Base-by-base conservation (phyloP, 2,888 invertebrate genomes). In the Eristalis pertinax region DNA sequence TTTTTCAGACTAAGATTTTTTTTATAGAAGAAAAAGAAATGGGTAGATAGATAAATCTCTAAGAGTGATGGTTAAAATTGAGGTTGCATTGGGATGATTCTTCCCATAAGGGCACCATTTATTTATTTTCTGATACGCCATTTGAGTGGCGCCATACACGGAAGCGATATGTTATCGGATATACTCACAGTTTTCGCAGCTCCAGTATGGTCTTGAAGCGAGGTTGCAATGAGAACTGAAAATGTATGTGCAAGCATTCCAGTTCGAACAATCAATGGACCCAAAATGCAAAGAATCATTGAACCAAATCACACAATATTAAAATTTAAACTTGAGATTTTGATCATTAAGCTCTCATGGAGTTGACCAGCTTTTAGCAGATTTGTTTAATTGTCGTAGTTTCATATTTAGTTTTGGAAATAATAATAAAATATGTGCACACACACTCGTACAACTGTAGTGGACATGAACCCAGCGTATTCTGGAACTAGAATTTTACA, bases 1-100 rank as follows among this genome's bases (percentile, higher is more conserved):
- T 69, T 77, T 58, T 81, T 77, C 75, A 70, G 69, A 72, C 70
- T 76, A 67, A 13, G 60, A 41, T 64, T 58, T 35, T 69, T 29
- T 43, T 50, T 29, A 77, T 77, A 15, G 32, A 22, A 65, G 74
- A 50, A 19, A n/a, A 50, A 43, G 15, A 43, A n/a, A 50, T 38
- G n/a, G n/a, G 19, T n/a, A 7, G 5, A 69, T n/a, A 78, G 77
- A 82, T 85, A 85, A 85, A 85, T 85, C 85, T 77, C 65, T 77
- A 62, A 50, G 78, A 86, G 77, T 85, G 85, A 81, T 85, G 77
- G 69, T 67, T 73, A 65, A 81, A 85, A 85, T 80, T 85, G 82
- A 73, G 82, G 85, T 82, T 82, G 78, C 64, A 74, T 77, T 58
- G 41, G 81, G 72, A 85, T 85, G 84, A 80, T 85, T 85, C 73